Percentiles rank a stretch among this genome's conserved stretches.
These are phyloP conservation scores for Acanthosepion lycidas DNA, from an alignment of 2,888 invertebrate genomes.

Conservation along the genomic window DNA sequence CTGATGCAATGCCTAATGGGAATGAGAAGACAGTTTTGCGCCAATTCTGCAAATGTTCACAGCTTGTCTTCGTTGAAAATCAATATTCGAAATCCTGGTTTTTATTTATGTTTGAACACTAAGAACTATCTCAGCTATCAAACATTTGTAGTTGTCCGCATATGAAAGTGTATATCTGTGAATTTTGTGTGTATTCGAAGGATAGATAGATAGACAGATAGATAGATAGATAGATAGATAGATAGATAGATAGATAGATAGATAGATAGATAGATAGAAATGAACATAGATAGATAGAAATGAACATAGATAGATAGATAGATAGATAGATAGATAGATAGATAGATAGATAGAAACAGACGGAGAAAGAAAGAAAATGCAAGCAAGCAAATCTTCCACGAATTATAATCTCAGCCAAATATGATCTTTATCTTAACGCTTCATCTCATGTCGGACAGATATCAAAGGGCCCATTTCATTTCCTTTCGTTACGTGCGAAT, in stretches of 20 bases:
- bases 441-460: neutral
- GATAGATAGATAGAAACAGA: neutral
- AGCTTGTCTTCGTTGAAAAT: too few relatives aligned
- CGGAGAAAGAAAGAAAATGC: neutral
- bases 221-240: neutral
- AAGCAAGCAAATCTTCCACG: neutral
- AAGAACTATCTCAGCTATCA: too few relatives aligned
- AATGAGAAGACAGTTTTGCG: too few relatives aligned
- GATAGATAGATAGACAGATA: neutral
- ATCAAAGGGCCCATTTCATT: neutral
- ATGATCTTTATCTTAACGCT: neutral
- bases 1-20: too few relatives aligned
- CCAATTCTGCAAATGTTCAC: too few relatives aligned
- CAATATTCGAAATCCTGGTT: too few relatives aligned
- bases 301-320: too few relatives aligned
- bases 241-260: neutral
- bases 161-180: too few relatives aligned
- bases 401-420: neutral
- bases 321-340: neutral
- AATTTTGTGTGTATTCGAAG: too few relatives aligned
- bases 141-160: too few relatives aligned
- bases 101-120: too few relatives aligned
- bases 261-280: neutral
- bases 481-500: conserved; percentile 33
- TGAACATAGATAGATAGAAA: neutral